These are phyloP conservation scores for Drosophila cognata DNA, from an alignment of 2,888 invertebrate species.

Conservation along the genomic window DNA sequence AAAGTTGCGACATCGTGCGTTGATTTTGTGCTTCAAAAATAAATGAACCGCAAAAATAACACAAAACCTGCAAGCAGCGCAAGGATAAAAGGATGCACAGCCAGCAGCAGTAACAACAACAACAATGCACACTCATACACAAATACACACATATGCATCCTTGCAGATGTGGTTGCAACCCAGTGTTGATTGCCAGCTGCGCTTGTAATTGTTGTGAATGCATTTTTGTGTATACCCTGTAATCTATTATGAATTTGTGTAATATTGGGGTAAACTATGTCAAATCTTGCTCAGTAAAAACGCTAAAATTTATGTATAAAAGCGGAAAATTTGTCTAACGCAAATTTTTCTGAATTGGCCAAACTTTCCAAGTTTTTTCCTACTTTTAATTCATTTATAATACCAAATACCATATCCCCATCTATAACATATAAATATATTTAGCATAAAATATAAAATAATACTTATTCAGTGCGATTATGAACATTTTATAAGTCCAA, in stretches of 20 bases:
- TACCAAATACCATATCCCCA: neutral
- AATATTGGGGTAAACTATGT: neutral
- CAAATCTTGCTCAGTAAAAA: neutral
- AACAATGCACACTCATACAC: neutral
- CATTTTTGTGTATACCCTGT: constrained; percentile 26
- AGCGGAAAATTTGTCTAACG: neutral
- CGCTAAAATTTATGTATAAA: neutral
- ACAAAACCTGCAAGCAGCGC: constrained; percentile 36
- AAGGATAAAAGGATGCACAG: constrained; percentile 24
- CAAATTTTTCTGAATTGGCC: neutral
- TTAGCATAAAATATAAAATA: neutral
- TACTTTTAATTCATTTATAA: neutral
- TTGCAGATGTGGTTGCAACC: constrained; percentile 2
- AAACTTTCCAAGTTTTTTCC: neutral
- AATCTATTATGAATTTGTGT: neutral
- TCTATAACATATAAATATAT: neutral
- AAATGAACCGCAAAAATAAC: constrained; percentile 68
- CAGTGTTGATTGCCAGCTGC: constrained; percentile 32
- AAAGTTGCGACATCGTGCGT: constrained; percentile 64
- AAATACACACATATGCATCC: neutral
- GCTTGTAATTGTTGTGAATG: constrained; percentile 43
- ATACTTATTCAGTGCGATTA: neutral
- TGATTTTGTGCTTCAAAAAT: constrained; percentile 68
- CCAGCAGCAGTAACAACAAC: neutral
- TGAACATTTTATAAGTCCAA: neutral